Base-by-base conservation (phyloP, 2,113 vertebrate genomes). In the Clarias macrocephalus region DNA sequence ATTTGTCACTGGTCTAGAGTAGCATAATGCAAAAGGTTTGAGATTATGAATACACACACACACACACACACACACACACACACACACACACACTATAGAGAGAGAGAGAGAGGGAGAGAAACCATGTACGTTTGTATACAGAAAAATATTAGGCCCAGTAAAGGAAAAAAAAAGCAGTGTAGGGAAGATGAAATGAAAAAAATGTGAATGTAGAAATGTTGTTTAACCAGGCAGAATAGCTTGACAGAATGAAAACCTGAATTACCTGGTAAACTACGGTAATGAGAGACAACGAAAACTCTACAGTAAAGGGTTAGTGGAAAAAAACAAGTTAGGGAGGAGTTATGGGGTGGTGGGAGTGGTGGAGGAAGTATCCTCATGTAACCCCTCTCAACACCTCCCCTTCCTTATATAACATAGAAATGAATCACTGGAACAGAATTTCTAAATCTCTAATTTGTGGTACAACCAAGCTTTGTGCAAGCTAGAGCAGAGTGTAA, bases 361-460 rank as follows among this genome's bases (percentile, higher is more conserved):
- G 66, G 42, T 48, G 37, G 4, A 48, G 25, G 57, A 28, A 25
- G 66, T 82, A 75, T 65, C 79, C 89, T 88, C 13, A 57, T 85
- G 42, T 88, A 88, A 88, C 75, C 33, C 30, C 42, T 84, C 25
- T 3, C 12, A 19, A 28, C 21, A 80, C 62, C 83, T 54, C 30
- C 25, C 28, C 23, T 56, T 70, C 28, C 42, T 88, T 90, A 86
- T 84, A 57, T 86, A 90, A 90, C 48, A 70, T 19, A 48, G 18
- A 10, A 57, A 57, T 84, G 89, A 90, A 72, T 90, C 89, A 88
- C 79, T 86, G 59, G 68, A 60, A 63, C 73, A 88, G 84, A 88
- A 88, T 90, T 83, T 86, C 0, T 48, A 48, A 48, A 25, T 56
- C 68, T 77, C 37, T 28, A 60, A 68, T 84, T 88, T 80, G 80